Base-by-base conservation (phyloP, 1,140 invertebrate genomes). In the Medauroidea extradentata region DNA sequence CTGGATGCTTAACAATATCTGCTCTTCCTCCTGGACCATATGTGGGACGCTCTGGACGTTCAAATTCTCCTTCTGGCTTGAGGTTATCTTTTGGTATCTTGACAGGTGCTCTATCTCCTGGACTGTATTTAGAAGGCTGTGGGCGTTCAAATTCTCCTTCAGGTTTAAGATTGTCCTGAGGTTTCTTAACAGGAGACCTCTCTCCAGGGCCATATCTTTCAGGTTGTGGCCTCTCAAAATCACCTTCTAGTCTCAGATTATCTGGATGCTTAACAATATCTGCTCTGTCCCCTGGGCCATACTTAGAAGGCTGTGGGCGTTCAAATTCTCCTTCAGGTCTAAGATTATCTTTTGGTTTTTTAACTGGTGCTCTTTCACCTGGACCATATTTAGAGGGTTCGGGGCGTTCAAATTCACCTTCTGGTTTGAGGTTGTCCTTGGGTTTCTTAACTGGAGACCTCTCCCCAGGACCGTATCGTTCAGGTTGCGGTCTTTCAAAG, bases 161-260 rank as follows among this genome's bases (percentile, higher is more conserved):
- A 0, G 76, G 71, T 61, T 68, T 73, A 0, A 81, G 57, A 59
- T 79, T 73, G 44, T 81, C 79, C 60, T 74, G 57, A 8, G 78
- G 78, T 57, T 73, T 55, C 4, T 44, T 44, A 19, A 58, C 39
- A 18, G 14, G 27, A 23, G 57, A 24, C 19, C 57, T 24, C 7
- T 58, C 57, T 13, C 57, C 57, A 38, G 29, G 57, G 4, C 49
- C 38, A 14, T 41, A 19, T 42, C 16, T 55, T 23, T 55, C 21
- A 24, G 29, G 59, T 77, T 39, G 58, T 74, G 1, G 71, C 42
- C 72, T 68, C 54, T 83, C 79, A 65, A 89, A 87, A 7, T 85
- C 80, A 13, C 85, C 85, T 68, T 85, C 78, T 38, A 77, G 74
- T 65, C 72, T 78, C 0, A 88, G 68, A 70, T 88, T 87, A 64